These are phyloP conservation scores for Lathamus discolor DNA, from an alignment of 2,113 vertebrate genomes.

Conservation along the genomic window DNA sequence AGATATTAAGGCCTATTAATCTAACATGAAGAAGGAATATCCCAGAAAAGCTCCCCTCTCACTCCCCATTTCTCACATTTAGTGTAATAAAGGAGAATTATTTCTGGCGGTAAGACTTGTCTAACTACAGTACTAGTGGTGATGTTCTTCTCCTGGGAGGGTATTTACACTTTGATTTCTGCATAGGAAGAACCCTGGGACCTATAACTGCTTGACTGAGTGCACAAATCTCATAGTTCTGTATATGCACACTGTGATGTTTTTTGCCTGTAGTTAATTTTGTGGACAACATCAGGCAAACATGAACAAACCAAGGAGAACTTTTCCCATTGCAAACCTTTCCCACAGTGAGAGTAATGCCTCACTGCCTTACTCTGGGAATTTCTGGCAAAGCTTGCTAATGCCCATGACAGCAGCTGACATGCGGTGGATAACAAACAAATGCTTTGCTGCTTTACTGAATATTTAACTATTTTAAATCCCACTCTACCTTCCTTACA, in stretches of 20 bases:
- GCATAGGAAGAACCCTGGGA: neutral
- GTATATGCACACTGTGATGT: fast-evolving
- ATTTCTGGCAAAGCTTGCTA: neutral
- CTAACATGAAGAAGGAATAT: neutral
- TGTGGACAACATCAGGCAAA: neutral
- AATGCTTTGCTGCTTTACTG: neutral
- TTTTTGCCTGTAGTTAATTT: neutral
- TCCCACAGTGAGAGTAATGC: neutral
- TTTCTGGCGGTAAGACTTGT: neutral
- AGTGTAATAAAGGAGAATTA: neutral
- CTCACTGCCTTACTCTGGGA: neutral
- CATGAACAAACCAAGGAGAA: neutral
- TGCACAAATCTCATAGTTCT: neutral
- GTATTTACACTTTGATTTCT: neutral
- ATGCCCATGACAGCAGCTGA: conserved; percentile 2
- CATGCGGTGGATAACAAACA: neutral
- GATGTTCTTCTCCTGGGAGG: neutral
- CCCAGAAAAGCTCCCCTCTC: neutral
- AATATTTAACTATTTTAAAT: neutral
- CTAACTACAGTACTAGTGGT: neutral
- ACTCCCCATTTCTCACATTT: neutral
- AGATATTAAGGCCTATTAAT: neutral
- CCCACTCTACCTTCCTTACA: neutral
- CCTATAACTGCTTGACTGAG: neutral
- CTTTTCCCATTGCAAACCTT: neutral